phyloP scores from a whole-genome alignment of 1,140 invertebrate genomes.

The Leptinotarsa defecta region DNA sequence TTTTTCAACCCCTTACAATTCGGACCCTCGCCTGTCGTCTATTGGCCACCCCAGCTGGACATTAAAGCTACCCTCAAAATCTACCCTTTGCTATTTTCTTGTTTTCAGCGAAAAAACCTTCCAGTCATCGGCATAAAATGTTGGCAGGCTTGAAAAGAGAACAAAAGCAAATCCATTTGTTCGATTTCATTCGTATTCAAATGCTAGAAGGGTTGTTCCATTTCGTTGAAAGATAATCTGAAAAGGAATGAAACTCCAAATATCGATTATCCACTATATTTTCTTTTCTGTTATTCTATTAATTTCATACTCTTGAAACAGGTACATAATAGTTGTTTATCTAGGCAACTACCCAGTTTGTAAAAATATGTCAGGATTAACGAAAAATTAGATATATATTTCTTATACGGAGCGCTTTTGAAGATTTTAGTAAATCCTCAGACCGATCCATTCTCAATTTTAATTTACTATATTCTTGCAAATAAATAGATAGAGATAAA shows the following conservation, averaged over 20 bases:
- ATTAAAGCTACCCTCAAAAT: conserved; percentile 33
- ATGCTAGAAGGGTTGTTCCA: not conserved
- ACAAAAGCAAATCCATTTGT: conserved; percentile 12
- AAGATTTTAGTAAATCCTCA: no score
- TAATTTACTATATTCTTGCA: no score
- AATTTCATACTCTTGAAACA: not conserved
- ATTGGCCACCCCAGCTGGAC: conserved; percentile 36
- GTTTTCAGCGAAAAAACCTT: conserved; percentile 41
- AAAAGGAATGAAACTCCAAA: no score
- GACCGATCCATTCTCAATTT: no score
- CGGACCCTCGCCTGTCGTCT: conserved; percentile 26
- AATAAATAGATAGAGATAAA: no score
- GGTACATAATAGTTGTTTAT: not conserved
- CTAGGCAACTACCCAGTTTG: no score
- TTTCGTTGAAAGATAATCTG: no score
- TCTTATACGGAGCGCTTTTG: no score
- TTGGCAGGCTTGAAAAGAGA: conserved; percentile 12
- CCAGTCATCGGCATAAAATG: conserved; percentile 22
- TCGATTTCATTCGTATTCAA: conserved; percentile 13
- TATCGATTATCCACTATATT: no score
- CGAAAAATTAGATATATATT: no score
- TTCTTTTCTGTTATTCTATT: no score
- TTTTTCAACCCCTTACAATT: conserved; percentile 34
- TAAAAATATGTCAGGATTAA: no score
- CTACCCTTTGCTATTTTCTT: conserved; percentile 35